A percentile compares a stretch with the other conserved stretches of the same genome.
These are phyloP conservation scores for Cacoxenus indagator DNA, from an alignment of 2,888 invertebrate species.

Conservation along the genomic window DNA sequence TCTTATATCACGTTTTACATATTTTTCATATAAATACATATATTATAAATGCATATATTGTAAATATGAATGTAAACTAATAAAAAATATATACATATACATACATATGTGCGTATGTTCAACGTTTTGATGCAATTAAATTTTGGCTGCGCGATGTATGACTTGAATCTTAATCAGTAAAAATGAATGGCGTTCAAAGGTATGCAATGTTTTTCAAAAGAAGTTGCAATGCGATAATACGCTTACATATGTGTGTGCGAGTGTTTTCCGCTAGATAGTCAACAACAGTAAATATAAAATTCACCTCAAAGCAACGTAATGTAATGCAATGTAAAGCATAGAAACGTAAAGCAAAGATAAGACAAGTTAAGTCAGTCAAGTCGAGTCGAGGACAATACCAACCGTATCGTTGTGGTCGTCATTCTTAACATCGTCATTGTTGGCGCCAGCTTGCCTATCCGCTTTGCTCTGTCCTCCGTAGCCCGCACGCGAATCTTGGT, in stretches of 20 bases:
- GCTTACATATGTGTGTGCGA: neutral
- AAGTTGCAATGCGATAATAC: neutral
- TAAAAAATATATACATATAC: neutral
- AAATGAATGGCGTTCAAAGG: neutral
- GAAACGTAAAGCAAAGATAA: neutral
- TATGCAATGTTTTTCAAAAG: neutral
- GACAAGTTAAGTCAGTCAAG: neutral
- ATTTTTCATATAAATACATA: too few species aligned
- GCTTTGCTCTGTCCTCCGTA: too few species aligned
- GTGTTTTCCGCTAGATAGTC: neutral
- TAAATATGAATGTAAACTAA: neutral
- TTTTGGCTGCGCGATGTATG: neutral
- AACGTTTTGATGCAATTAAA: constrained; percentile 17
- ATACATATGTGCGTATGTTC: neutral
- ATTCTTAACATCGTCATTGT: neutral
- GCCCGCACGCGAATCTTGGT: neutral
- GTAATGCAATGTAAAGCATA: too few species aligned
- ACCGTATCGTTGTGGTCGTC: neutral
- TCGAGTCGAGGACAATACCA: too few species aligned
- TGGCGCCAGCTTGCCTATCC: too few species aligned
- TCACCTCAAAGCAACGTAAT: neutral
- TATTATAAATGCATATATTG: neutral
- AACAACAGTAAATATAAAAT: neutral
- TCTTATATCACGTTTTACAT: too few species aligned
- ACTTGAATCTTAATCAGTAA: neutral